Evolutionary conservation across 2,797 vertebrate genomes (phyloP), one percentile per base, ranked within the genome.

Genomic region (Artibeus lituratus): DNA sequence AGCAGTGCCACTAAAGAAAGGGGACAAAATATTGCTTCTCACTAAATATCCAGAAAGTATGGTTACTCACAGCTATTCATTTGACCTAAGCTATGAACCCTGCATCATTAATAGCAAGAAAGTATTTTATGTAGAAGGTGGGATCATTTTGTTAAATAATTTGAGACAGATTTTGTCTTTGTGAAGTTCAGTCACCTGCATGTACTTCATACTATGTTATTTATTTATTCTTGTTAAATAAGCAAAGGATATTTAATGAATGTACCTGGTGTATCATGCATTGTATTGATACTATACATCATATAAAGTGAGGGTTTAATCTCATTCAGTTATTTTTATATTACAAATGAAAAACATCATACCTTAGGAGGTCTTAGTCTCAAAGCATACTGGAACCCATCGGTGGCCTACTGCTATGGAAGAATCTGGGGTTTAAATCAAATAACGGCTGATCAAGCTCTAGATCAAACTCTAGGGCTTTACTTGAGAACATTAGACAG

Each of bases 111-210:
- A 39, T 16, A 87, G 9, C 19, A 80, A 65, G 24, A 62, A 87
- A 65, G 24, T 35, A 80, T 42, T 18, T 88, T 51, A 49, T 49
- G 59, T 74, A 19, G 21, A 74, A 53, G 39, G 5, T 0, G 42
- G 19, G 73, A 42, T 39, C 73, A 15, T 78, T 73, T 53, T 78
- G 19, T 87, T 78, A 78, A 85, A 5, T 77, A 86, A 82, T n/a
- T 93, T 88, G 84, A 80, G 62, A 67, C 5, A 15, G 7, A 22
- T 72, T 77, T 91, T 76, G 16, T 65, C 16, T 87, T 57, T 84
- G 73, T 74, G 53, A 86, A 77, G 8, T 39, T 14, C 16, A 37
- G 10, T n/a, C 87, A 35, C 29, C 35, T 73, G 7, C 49, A 49
- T 78, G 5, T 57, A 55, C 59, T 85, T 81, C 19, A 39, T 51